phyloP scores from a whole-genome alignment of 2,888 invertebrate genomes.

The Xestia xanthographa region DNA sequence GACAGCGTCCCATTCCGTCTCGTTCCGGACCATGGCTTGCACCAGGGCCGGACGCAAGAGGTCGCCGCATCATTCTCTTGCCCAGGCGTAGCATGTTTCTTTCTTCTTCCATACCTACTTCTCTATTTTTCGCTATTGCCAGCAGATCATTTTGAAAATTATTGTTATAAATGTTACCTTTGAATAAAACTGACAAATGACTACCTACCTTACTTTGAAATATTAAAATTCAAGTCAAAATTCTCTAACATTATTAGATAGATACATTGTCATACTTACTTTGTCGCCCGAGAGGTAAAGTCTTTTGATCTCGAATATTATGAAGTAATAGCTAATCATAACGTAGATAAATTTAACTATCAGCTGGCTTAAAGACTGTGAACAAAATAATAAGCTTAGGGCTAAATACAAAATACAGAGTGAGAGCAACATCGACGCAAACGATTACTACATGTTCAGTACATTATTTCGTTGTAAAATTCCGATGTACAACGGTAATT shows the following conservation, averaged over 20 bases:
- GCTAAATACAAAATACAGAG: not conserved
- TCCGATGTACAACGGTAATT: too few relatives aligned
- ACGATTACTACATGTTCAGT: not conserved
- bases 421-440: not conserved
- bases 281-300: not conserved
- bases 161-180: not conserved
- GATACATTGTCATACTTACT: not conserved
- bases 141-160: not conserved
- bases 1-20: too few relatives aligned
- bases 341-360: not conserved
- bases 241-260: not conserved
- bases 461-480: not conserved
- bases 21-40: too few relatives aligned
- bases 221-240: not conserved
- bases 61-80: too few relatives aligned
- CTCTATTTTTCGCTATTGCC: not conserved
- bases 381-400: not conserved
- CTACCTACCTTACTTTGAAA: not conserved
- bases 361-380: not conserved
- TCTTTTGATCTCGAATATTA: constrained; percentile 5
- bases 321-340: not conserved
- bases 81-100: too few relatives aligned
- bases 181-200: too few relatives aligned
- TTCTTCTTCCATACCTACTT: not conserved
- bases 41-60: too few relatives aligned